Evolutionary conservation across 1,140 invertebrate genomes (phyloP).

Genomic region (Calephelis virginiensis): DNA sequence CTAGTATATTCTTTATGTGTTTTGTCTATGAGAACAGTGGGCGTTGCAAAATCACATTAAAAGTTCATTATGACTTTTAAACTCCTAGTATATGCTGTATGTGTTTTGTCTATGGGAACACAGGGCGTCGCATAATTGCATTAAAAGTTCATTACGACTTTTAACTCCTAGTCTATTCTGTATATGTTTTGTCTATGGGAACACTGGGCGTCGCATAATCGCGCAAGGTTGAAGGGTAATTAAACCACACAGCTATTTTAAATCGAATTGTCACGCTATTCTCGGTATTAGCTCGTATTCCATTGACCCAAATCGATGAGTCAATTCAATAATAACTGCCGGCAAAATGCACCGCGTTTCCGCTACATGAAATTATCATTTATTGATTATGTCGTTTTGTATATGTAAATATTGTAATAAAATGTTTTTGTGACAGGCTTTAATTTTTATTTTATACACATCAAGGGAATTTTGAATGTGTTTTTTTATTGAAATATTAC

Average conservation of each 20-base stretch:
- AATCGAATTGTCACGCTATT: constrained; percentile 33
- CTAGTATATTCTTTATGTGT: too few relatives aligned
- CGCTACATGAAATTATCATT: neutral
- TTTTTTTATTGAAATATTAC: too few relatives aligned
- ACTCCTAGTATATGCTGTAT: neutral
- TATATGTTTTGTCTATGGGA: neutral
- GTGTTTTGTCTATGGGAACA: neutral
- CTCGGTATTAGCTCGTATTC: constrained; percentile 28
- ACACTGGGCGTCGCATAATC: neutral
- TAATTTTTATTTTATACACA: too few relatives aligned
- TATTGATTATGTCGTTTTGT: constrained; percentile 3
- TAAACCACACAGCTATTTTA: constrained; percentile 28
- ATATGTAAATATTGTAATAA: neutral
- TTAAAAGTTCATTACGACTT: too few relatives aligned
- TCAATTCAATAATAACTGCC: constrained; percentile 22
- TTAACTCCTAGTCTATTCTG: too few relatives aligned
- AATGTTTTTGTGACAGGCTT: too few relatives aligned
- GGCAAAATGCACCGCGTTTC: constrained; percentile 10
- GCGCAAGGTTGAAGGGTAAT: constrained; percentile 24
- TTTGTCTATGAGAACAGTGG: too few relatives aligned
- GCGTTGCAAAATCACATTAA: neutral
- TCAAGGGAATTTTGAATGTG: too few relatives aligned
- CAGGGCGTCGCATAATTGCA: neutral
- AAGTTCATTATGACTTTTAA: neutral
- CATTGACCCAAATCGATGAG: constrained; percentile 32